Evolutionary conservation across 2,888 invertebrate genomes (phyloP), one percentile per base, ranked within the genome.

Genomic region (Salpingus planirostris): DNA sequence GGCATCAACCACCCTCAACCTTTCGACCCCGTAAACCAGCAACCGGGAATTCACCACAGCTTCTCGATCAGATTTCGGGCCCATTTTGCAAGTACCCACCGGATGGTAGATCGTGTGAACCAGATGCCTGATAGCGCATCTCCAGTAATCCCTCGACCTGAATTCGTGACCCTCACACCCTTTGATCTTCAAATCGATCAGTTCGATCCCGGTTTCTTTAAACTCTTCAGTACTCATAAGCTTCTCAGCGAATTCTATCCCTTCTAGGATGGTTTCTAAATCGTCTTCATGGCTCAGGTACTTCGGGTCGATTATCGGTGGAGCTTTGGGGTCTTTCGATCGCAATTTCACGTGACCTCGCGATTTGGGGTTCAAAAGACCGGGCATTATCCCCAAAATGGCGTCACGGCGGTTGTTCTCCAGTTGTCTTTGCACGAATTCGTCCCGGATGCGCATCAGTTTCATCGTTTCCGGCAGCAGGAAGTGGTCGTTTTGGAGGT

Each of bases 1-100:
- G 0, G 79, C 83, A 56, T 89, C 88, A 2, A 83, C 71, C 0
- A 89, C 80, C 13, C 88, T 68, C 4, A 89, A 65, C 1, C 71
- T 68, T 2, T 64, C 59, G 0, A 86, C 60, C 0, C 85, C 86
- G 37, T 79, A 70, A 0, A 85, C 80, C 53, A 64, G 66, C 7
- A 87, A 55, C 31, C 78, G 68, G 0, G 76, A 64, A 60, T 84
- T 79, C 0, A 88, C 85, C 0, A 87, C 86, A 2, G 77, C 72
- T n/a, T 60, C 55, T 1, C 62, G 63, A 47, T 75, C 74, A 13
- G 64, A 56, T 0, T 52, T 44, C 0, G 78, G 76, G 0, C 82
- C 83, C 85, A 87, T 86, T 52, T 82, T 41, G 21, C 46, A 43
- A 1, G 49, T 51, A 2, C 49, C 33, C 36, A 48, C 49, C 1